phyloP scores from a whole-genome alignment of 2,797 vertebrate species.

The Xiphophorus birchmanni region DNA sequence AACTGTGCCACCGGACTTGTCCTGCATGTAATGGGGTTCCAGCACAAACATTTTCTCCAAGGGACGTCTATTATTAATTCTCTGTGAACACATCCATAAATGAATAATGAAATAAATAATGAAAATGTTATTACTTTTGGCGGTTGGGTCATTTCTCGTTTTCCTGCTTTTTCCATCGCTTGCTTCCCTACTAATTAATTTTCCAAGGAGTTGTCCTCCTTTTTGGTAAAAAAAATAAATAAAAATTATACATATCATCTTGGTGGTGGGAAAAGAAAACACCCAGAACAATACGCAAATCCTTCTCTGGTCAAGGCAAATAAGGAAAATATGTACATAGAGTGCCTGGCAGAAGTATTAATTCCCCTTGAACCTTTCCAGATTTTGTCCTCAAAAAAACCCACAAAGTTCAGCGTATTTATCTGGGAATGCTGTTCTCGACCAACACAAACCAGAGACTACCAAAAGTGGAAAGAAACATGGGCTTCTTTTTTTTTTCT shows the following conservation, averaged over 20 bases:
- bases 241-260: conserved; percentile 66
- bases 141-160: conserved; percentile 82
- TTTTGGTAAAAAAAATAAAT: conserved; percentile 67
- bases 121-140: conserved; percentile 84
- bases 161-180: conserved; percentile 65
- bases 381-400: not conserved
- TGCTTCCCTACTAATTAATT: conserved; percentile 82
- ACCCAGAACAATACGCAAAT: conserved; percentile 31
- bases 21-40: conserved; percentile 74
- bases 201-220: conserved; percentile 84
- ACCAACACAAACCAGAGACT: not conserved
- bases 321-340: not conserved
- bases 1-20: conserved; percentile 79
- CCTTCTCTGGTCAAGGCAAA: conserved; percentile 26
- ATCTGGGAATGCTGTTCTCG: not conserved
- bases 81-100: conserved; percentile 85
- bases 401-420: not conserved
- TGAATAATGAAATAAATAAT: conserved; percentile 86
- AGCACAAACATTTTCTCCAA: conserved; percentile 78
- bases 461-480: not conserved
- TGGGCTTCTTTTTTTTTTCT: not conserved
- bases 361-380: not conserved
- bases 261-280: conserved; percentile 44
- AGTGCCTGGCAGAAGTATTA: not conserved
- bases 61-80: conserved; percentile 84